phyloP scores from a whole-genome alignment of 2,797 vertebrate genomes.

The Danio aesculapii region DNA sequence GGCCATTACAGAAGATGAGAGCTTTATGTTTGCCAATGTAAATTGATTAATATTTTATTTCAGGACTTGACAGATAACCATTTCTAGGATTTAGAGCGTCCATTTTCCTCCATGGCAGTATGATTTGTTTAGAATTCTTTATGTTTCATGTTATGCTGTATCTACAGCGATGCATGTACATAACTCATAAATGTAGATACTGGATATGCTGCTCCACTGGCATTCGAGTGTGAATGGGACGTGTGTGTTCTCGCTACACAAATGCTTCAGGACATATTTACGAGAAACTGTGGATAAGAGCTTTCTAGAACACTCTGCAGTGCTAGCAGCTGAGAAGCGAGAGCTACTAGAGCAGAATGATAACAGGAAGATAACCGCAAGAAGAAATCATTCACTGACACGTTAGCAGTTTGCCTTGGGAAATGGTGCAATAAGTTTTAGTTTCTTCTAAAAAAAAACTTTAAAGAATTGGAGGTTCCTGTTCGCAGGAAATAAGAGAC shows the following conservation, averaged over 20 bases:
- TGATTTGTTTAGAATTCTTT: conserved; percentile 47
- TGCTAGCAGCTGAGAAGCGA: background rate
- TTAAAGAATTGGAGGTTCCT: background rate
- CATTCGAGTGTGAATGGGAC: background rate
- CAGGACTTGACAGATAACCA: conserved; percentile 38
- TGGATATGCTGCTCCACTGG: background rate
- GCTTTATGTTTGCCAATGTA: conserved; percentile 11
- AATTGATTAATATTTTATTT: conserved; percentile 49
- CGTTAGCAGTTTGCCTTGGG: conserved; percentile 8
- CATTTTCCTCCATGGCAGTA: background rate
- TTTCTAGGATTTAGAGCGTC: conserved; percentile 32
- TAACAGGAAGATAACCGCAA: conserved; percentile 6
- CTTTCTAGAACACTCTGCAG: conserved; percentile 13
- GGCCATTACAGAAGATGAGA: background rate
- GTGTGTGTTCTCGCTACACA: background rate
- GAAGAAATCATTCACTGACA: conserved; percentile 26
- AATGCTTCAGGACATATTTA: conserved; percentile 8
- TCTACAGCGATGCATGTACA: background rate
- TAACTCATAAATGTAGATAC: conserved; percentile 1
- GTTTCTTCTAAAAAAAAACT: background rate
- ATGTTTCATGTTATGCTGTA: conserved; percentile 20
- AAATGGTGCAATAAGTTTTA: conserved; percentile 21
- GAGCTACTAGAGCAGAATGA: conserved; percentile 4
- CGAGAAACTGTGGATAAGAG: conserved; percentile 17
- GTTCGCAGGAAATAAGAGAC: background rate